These are phyloP conservation scores for Actinia tenebrosa DNA, from an alignment of 64 coral and sea anemone genomes.

Conservation along the genomic window DNA sequence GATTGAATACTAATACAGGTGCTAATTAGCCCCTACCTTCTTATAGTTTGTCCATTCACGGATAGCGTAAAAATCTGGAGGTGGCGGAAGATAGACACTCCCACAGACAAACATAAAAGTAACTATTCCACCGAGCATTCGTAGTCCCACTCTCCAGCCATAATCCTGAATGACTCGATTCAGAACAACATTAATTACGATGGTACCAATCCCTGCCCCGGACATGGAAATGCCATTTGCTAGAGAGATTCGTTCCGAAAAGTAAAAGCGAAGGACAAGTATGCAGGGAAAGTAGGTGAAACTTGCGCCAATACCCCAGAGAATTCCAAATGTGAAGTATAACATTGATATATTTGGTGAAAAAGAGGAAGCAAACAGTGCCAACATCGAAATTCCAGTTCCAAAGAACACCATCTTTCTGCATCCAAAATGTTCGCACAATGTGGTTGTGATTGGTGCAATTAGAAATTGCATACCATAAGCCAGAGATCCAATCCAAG, in stretches of 20 bases:
- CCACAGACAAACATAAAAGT: constrained; percentile 44
- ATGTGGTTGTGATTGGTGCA: constrained; percentile 30
- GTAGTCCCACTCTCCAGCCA: constrained; percentile 57
- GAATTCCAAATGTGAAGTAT: constrained; percentile 59
- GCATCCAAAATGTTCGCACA: constrained; percentile 60
- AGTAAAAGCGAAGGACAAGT: constrained; percentile 42
- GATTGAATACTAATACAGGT: too few species aligned
- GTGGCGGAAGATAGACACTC: constrained; percentile 36
- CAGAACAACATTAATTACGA: constrained; percentile 38
- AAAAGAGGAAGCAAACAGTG: constrained; percentile 31
- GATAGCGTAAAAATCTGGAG: constrained; percentile 13
- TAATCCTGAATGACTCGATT: constrained; percentile 25
- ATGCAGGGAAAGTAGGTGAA: constrained; percentile 47
- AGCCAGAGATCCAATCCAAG: constrained; percentile 54
- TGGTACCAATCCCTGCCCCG: constrained; percentile 47
- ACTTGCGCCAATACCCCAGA: constrained; percentile 65
- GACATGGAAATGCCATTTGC: constrained; percentile 65
- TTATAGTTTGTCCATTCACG: constrained; percentile 13
- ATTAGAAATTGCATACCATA: constrained; percentile 58
- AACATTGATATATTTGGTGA: constrained; percentile 38
- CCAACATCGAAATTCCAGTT: neutral
- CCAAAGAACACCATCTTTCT: constrained; percentile 44
- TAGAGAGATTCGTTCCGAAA: constrained; percentile 35
- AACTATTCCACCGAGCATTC: constrained; percentile 37
- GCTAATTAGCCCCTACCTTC: neutral